These are phyloP conservation scores for Lepus timidus DNA, from an alignment of 2,113 vertebrate species.

Conservation along the genomic window DNA sequence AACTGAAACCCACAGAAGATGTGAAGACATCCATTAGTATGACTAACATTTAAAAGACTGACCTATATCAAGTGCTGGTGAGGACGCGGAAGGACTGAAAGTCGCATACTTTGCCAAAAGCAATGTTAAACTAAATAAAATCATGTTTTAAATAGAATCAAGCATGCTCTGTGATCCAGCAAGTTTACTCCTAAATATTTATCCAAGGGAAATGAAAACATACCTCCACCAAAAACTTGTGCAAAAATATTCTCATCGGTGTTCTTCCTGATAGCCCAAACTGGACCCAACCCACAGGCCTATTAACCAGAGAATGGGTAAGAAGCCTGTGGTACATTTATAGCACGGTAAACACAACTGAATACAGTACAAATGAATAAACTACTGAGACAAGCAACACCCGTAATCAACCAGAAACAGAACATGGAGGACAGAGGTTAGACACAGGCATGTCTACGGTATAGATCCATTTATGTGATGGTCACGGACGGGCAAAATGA, in stretches of 20 bases:
- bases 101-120: background rate
- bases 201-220: slow-evolving; percentile 26
- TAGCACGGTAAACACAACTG: background rate
- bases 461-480: background rate
- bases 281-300: background rate
- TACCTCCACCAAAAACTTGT: background rate
- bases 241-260: background rate
- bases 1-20: slow-evolving; percentile 20
- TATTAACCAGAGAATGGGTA: background rate
- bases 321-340: background rate
- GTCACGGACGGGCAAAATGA: background rate
- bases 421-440: background rate
- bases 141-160: background rate
- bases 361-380: slow-evolving; percentile 9
- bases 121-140: slow-evolving; percentile 1
- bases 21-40: background rate
- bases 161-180: background rate
- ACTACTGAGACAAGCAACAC: background rate
- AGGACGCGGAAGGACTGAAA: background rate
- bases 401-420: background rate
- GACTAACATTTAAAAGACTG: background rate
- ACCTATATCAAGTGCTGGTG: background rate
- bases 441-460: background rate
- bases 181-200: slow-evolving; percentile 43
- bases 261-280: background rate